Percentiles rank a stretch among this genome's conserved stretches.
These are phyloP conservation scores for Drosophila percnosoma DNA, from an alignment of 2,888 invertebrate genomes.

Conservation along the genomic window DNA sequence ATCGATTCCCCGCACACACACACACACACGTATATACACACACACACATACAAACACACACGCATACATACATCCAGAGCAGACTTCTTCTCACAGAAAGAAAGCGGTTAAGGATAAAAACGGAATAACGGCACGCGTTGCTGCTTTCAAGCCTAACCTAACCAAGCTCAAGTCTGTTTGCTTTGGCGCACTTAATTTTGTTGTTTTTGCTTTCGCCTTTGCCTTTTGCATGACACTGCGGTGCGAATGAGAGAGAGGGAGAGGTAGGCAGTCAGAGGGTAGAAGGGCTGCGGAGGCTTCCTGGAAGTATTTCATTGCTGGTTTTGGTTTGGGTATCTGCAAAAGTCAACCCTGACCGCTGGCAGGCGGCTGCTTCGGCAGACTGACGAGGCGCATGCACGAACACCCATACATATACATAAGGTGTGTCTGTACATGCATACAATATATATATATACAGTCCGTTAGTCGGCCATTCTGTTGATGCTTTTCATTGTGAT, in stretches of 20 bases:
- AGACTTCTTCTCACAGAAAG: conserved; percentile 45
- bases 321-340: conserved; percentile 44
- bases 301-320: conserved; percentile 32
- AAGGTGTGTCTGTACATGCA: conserved; percentile 8
- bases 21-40: conserved; percentile 19
- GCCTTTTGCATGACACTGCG: conserved; percentile 28
- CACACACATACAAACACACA: neutral
- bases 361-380: conserved; percentile 25
- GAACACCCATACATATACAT: conserved; percentile 53
- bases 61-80: conserved; percentile 7
- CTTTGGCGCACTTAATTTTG: conserved; percentile 32
- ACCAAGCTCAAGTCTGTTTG: conserved; percentile 54
- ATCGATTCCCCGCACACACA: conserved; percentile 61
- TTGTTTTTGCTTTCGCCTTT: conserved; percentile 45
- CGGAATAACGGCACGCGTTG: conserved; percentile 59
- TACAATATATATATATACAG: conserved; percentile 34
- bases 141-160: conserved; percentile 28
- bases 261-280: neutral
- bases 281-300: conserved; percentile 1
- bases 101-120: conserved; percentile 67
- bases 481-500: conserved; percentile 35
- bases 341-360: conserved; percentile 78
- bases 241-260: neutral
- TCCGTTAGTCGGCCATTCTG: conserved; percentile 75
- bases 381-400: conserved; percentile 71